phyloP scores from a whole-genome alignment of 2,797 vertebrate genomes.

The Eptatretus atami region DNA sequence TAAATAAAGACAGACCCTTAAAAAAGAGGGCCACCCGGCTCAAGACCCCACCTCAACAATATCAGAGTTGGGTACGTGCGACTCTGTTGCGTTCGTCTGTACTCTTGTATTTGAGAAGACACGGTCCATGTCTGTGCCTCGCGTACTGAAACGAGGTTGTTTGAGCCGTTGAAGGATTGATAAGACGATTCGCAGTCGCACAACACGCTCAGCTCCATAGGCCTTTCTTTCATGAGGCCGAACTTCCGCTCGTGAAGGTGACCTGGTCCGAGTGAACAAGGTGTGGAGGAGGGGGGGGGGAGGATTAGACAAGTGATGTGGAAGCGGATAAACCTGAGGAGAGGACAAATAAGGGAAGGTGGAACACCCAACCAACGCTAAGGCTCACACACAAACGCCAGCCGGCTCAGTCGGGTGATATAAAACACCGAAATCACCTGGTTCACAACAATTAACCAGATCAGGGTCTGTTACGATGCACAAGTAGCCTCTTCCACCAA shows the following conservation, averaged over 20 bases:
- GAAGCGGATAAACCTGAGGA: background rate
- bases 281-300: background rate
- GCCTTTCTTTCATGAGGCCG: constrained; percentile 92
- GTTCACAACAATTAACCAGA: no score
- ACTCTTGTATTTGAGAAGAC: constrained; percentile 67
- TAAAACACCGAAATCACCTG: no score
- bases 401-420: no score
- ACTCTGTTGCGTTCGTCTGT: no score
- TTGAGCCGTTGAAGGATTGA: constrained; percentile 98
- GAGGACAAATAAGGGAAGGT: no score
- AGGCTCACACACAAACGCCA: no score
- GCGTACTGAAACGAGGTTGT: constrained; percentile 88
- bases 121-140: constrained; percentile 66
- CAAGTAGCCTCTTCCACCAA: no score
- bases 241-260: constrained; percentile 80
- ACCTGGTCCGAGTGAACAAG: constrained; percentile 19
- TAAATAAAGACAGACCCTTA: no score
- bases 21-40: background rate
- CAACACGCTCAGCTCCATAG: constrained; percentile 66
- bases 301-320: background rate
- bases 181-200: constrained; percentile 89
- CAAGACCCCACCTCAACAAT: constrained; percentile 44
- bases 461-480: no score
- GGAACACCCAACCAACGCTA: no score
- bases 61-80: constrained; percentile 69